These are phyloP conservation scores for Nycticorax nycticorax DNA, from an alignment of 2,113 vertebrate genomes.

Conservation along the genomic window DNA sequence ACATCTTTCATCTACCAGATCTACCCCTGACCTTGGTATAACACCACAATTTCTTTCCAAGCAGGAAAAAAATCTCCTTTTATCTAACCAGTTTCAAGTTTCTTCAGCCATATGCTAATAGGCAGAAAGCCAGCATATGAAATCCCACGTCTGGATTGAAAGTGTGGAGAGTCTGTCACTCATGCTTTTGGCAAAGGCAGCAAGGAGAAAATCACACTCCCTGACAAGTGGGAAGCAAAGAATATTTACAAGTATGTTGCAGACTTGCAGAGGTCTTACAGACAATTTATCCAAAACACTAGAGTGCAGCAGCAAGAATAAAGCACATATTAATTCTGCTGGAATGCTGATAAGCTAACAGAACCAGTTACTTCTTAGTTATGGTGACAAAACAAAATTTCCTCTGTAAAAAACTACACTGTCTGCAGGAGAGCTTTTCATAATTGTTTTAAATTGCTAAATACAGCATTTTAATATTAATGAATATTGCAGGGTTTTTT, in stretches of 20 bases:
- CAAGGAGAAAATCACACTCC: conserved; percentile 8
- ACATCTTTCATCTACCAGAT: not conserved
- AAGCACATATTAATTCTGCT: not conserved
- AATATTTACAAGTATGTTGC: not conserved
- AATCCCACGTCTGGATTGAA: not conserved
- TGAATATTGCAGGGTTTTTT: not conserved
- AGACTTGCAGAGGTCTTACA: not conserved
- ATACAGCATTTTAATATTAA: not conserved
- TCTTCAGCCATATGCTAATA: conserved; percentile 17
- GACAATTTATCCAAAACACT: not conserved
- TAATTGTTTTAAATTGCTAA: not conserved
- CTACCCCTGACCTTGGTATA: not conserved
- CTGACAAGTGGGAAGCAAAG: conserved; percentile 6
- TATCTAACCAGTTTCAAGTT: not conserved
- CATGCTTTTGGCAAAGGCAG: conserved; percentile 4
- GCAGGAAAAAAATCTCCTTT: not conserved
- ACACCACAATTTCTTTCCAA: not conserved
- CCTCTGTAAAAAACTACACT: not conserved
- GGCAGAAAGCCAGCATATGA: not conserved
- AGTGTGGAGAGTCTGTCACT: conserved; percentile 37
- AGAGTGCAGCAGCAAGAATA: not conserved
- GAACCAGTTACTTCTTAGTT: not conserved
- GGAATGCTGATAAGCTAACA: not conserved
- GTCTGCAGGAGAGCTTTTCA: not conserved
- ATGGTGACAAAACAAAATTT: not conserved